Evolutionary conservation across 2,888 invertebrate genomes (phyloP).

Genomic region (Erpobdella octoculata): DNA sequence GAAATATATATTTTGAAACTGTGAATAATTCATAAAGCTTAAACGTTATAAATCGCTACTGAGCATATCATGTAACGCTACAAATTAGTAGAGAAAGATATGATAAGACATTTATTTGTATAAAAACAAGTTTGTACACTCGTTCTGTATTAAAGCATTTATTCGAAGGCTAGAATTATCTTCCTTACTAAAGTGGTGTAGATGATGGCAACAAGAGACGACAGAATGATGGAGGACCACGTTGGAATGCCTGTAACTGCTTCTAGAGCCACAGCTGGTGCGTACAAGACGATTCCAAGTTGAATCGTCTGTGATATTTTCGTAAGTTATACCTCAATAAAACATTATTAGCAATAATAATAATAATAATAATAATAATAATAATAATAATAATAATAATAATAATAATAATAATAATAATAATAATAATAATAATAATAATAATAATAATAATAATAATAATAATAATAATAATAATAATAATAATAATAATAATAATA

Average conservation of each 20-base stretch:
- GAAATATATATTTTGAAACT: no score
- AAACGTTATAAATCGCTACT: not conserved
- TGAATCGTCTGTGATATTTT: constrained; percentile 40
- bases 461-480: not conserved
- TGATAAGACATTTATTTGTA: no score
- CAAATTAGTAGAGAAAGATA: not conserved
- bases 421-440: not conserved
- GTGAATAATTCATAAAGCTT: no score
- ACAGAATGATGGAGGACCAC: constrained; percentile 68
- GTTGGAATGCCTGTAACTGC: constrained; percentile 70
- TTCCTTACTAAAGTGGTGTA: constrained; percentile 73
- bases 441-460: not conserved
- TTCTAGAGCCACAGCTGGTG: constrained; percentile 43
- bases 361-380: not conserved
- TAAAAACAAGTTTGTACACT: no score
- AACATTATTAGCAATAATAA: not conserved
- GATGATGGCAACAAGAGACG: constrained; percentile 79
- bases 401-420: not conserved
- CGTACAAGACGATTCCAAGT: constrained; percentile 44
- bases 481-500: not conserved
- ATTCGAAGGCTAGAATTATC: not conserved
- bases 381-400: not conserved
- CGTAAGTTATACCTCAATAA: not conserved
- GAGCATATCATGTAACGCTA: not conserved
- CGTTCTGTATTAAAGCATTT: no score